Evolutionary conservation across 2,888 invertebrate species (phyloP).

Genomic region (Athalia cordata): DNA sequence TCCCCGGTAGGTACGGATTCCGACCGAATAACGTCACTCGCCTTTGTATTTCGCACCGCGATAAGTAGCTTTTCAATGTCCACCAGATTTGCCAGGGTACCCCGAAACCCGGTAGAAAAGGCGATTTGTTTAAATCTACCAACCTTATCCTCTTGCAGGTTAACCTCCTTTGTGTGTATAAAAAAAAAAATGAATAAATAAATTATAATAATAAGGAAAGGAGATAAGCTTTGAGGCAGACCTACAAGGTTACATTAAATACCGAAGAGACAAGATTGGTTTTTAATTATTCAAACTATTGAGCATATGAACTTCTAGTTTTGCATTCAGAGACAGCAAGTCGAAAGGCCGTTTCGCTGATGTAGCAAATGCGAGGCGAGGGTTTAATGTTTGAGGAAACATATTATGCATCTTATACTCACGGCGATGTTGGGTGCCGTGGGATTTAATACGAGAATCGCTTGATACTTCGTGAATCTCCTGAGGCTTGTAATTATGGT

Average conservation of each 20-base stretch:
- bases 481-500: conserved; percentile 31
- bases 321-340: too few relatives aligned
- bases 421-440: not conserved
- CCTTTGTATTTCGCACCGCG: conserved; percentile 32
- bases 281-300: too few relatives aligned
- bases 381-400: conserved; percentile 3
- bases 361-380: too few relatives aligned
- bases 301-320: too few relatives aligned
- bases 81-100: conserved; percentile 1
- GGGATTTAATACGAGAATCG: conserved; percentile 23
- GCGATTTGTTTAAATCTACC: conserved; percentile 6
- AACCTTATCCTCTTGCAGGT: not conserved
- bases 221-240: too few relatives aligned
- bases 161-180: not conserved
- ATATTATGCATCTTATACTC: not conserved
- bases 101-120: not conserved
- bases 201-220: too few relatives aligned
- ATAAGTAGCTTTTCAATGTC: conserved; percentile 39
- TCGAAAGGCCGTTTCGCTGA: too few relatives aligned
- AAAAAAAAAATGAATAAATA: not conserved
- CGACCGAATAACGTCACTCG: conserved; percentile 30
- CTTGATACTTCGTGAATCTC: conserved; percentile 20
- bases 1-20: conserved; percentile 29
- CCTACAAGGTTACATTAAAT: too few relatives aligned
- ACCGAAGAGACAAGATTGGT: too few relatives aligned